Base-by-base conservation (phyloP, 1,140 invertebrate genomes). In the Trichonephila inaurata region DNA sequence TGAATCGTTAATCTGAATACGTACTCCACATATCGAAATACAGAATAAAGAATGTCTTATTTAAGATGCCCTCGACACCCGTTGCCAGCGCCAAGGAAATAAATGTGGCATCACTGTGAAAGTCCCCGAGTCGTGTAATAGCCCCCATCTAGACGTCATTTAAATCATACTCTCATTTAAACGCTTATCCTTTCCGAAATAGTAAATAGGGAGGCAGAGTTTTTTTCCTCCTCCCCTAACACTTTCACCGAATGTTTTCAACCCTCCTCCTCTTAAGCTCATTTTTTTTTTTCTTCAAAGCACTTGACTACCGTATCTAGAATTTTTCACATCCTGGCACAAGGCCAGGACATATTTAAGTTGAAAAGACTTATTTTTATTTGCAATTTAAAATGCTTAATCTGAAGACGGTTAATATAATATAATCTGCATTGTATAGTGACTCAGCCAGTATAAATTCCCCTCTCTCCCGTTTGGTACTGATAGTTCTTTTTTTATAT, bases 231-330 rank as follows among this genome's bases (percentile, higher is more conserved):
- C 10, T 51, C 7, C 51, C 51, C 51, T 51, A 51, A 51, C n/a
- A 24, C 72, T 28, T 33, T 24, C 44, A 28, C 21, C n/a, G 72
- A 24, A 58, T 85, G 85, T 28, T 51, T 21, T 19, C 85, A 60
- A 4, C 24, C 85, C 60, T 8, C 8, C 60, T 14, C 60, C 86
- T 14, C 28, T 66, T 40, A 44, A 12, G 18, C 19, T 58, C 58
- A n/a, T 85, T 60, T 24, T 28, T 60, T 24, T 28, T 28, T 18
- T 21, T 24, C 51, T 60, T 24, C 60, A 77, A 77, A 89, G 88
- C 40, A 89, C 64, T 89, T 28, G 40, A 89, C 64, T 89, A 72
- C 88, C 88, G 64, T 58, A 89, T 89, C 77, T 89, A 89, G 88
- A 28, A 10, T 60, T 58, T 24, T 58, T 58, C 58, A 18, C 69